phyloP scores from a whole-genome alignment of 1,140 invertebrate species.

The Zaprionus lachaisei region DNA sequence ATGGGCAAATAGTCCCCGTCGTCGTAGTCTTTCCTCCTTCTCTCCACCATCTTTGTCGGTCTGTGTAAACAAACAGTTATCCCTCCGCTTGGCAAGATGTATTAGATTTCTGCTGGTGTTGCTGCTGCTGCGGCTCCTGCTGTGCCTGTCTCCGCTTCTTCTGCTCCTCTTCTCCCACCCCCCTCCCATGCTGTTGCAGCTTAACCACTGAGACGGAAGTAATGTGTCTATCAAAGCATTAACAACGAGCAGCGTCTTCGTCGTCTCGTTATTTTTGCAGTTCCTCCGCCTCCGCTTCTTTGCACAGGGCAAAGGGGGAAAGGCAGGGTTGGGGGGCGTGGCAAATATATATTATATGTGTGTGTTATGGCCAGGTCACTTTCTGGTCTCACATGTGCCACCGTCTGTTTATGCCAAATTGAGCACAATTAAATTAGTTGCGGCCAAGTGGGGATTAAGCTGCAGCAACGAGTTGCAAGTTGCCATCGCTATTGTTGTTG shows the following conservation, averaged over 20 bases:
- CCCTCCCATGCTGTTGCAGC: conserved; percentile 52
- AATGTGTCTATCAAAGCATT: conserved; percentile 83
- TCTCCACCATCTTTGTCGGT: conserved; percentile 19
- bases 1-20: conserved; percentile 41
- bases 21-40: background rate
- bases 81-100: conserved; percentile 72
- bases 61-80: conserved; percentile 81
- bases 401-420: conserved; percentile 77
- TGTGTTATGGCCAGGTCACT: background rate
- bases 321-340: background rate
- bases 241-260: conserved; percentile 69
- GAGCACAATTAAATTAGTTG: conserved; percentile 83
- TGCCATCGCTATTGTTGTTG: conserved; percentile 28
- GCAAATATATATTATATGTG: conserved; percentile 39
- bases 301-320: background rate
- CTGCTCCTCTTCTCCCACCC: background rate
- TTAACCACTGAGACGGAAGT: conserved; percentile 81
- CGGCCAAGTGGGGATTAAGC: conserved; percentile 72
- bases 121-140: conserved; percentile 31
- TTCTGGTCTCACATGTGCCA: conserved; percentile 47
- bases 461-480: conserved; percentile 31
- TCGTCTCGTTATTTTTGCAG: conserved; percentile 30
- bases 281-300: conserved; percentile 6
- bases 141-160: background rate
- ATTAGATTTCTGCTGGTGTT: conserved; percentile 71